Percentiles rank a stretch among this genome's conserved stretches.
Conservation (phyloP, 92 coral and sea anemone species). For the Epizoanthus rinbou region DNA sequence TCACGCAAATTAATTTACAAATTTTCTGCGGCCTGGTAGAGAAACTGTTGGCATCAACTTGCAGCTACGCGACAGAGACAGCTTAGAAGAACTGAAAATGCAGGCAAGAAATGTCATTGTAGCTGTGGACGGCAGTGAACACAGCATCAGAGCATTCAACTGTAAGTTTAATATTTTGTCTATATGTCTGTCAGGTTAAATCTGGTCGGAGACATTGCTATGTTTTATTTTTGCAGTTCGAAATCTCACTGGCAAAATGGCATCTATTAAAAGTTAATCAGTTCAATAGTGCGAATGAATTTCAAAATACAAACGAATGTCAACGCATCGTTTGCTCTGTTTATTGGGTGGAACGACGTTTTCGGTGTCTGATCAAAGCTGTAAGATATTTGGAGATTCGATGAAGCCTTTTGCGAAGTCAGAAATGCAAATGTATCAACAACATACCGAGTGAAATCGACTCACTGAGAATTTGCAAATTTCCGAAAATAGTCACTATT, state of each 20-base stretch:
- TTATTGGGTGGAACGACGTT: neutral
- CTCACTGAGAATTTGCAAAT: too few species aligned
- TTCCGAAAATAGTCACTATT: too few species aligned
- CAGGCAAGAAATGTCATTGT: slow-evolving; percentile 16
- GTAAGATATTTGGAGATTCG: neutral
- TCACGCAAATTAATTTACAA: too few species aligned
- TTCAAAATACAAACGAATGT: neutral
- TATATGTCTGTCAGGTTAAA: neutral
- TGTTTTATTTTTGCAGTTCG: too few species aligned
- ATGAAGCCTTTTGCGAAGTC: too few species aligned
- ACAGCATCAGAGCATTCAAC: slow-evolving; percentile 28
- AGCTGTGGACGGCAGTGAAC: slow-evolving; percentile 33
- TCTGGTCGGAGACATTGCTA: too few species aligned
- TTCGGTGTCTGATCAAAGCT: neutral
- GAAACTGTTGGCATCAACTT: too few species aligned
- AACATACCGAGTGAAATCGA: neutral
- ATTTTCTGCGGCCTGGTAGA: too few species aligned
- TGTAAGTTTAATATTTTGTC: neutral
- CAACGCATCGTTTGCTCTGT: neutral
- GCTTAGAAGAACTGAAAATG: neutral
- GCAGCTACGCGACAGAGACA: too few species aligned
- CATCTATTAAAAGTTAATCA: too few species aligned
- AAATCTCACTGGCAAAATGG: too few species aligned
- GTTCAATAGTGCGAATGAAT: too few species aligned
- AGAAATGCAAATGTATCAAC: neutral